Evolutionary conservation across 2,113 vertebrate species (phyloP), one percentile per base, ranked within the genome.

Genomic region (Heteronetta atricapilla): DNA sequence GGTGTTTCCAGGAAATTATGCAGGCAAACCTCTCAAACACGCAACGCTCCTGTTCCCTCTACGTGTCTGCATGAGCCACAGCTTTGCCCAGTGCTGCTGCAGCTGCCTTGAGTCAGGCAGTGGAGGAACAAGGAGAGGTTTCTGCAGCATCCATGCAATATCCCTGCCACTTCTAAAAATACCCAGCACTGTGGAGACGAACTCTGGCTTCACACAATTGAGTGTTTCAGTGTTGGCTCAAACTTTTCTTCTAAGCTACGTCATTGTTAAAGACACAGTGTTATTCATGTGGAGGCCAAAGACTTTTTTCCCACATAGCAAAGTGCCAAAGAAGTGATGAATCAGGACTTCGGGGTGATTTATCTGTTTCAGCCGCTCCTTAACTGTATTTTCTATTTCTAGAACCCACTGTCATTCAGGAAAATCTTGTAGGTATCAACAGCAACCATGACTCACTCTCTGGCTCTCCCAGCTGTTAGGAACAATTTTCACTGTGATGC

Each of bases 341-440:
- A 55, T 97, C 91, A 88, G 89, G 42, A 13, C 93, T 77, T 95
- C 60, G 38, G 67, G 59, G 19, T 88, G 75, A 93, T 94, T 94
- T 91, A 59, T 94, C 58, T 77, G 26, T 63, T 85, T 82, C 40
- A 15, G 70, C 38, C 82, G 33, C 78, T 91, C 59, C 67, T 81
- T 64, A 38, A 86, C 46, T 67, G 46, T 63, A 48, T 89, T 94
- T 97, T 74, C 95, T 96, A 96, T 97, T 97, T 97, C 89, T 82
- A 86, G 86, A 46, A 86, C 7, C 64, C 36, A 28, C 20, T 80
- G 89, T 86, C 88, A 89, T 80, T 95, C 85, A 95, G 91, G 95
- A 89, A 91, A 95, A 77, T 91, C 59, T 38, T 56, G 64, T 75
- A 89, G 94, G 85, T 93, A 28, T 67, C 91, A 90, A 59, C 58